Evolutionary conservation across 2,888 invertebrate genomes (phyloP).

Genomic region (Eumerus sabulonum): DNA sequence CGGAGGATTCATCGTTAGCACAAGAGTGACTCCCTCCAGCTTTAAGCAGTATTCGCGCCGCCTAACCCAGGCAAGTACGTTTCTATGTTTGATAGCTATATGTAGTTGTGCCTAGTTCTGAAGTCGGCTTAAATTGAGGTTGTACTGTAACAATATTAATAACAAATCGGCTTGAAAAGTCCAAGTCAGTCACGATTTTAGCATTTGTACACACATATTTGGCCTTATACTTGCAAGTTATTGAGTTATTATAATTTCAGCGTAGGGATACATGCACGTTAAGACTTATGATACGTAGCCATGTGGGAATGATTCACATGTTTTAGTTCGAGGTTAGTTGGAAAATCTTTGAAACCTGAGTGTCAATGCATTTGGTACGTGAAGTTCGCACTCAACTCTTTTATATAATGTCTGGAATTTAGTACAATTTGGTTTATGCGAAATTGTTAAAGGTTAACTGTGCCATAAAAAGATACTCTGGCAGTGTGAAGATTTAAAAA

Average conservation of each 20-base stretch:
- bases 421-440: no score
- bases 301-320: constrained; percentile 7
- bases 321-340: constrained; percentile 4
- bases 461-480: no score
- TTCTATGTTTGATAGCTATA: constrained; percentile 50
- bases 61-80: constrained; percentile 31
- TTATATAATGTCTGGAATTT: neutral
- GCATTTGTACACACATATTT: constrained; percentile 76
- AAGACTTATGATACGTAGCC: neutral
- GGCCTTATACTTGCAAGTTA: constrained; percentile 57
- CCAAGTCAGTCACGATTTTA: constrained; percentile 77
- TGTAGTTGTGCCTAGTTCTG: constrained; percentile 42
- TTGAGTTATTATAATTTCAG: constrained; percentile 64
- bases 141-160: constrained; percentile 60
- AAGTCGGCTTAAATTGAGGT: constrained; percentile 45
- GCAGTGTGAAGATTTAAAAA: no score
- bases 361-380: neutral
- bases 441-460: no score
- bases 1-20: constrained; percentile 41
- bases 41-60: constrained; percentile 11
- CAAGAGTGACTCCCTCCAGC: constrained; percentile 4
- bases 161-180: constrained; percentile 62
- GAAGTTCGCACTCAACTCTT: neutral
- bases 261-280: constrained; percentile 37
- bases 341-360: neutral